A percentile compares a stretch with the other conserved stretches of the same genome.
Evolutionary conservation across 1,140 invertebrate genomes (phyloP).

Genomic region (Drusus annulatus): DNA sequence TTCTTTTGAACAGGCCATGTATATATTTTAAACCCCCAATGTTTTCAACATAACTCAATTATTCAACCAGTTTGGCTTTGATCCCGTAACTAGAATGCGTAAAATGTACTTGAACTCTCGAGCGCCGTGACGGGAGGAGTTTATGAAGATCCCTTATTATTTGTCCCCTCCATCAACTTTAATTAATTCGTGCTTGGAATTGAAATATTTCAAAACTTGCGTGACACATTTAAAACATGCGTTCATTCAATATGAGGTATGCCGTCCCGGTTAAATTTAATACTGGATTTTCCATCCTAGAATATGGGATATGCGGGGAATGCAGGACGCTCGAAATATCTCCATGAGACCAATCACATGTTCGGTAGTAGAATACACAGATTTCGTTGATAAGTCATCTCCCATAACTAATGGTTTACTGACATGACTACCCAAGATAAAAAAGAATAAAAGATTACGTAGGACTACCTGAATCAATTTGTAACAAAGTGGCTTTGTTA

Average conservation of each 20-base stretch:
- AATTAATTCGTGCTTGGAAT: not conserved
- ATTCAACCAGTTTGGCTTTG: no score
- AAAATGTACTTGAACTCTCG: no score
- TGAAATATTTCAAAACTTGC: conserved; percentile 23
- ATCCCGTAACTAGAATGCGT: no score
- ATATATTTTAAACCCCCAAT: no score
- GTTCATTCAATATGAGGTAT: not conserved
- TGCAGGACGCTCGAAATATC: conserved; percentile 15
- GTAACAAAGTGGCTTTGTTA: not conserved
- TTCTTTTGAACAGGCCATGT: no score
- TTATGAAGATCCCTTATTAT: no score
- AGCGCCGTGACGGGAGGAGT: no score
- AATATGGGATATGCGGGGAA: conserved; percentile 13
- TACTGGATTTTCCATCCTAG: not conserved
- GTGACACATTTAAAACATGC: conserved; percentile 26
- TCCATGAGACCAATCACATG: conserved; percentile 26
- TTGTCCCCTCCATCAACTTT: no score
- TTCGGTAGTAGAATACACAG: conserved; percentile 23
- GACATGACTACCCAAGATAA: conserved; percentile 21
- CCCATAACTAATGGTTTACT: conserved; percentile 23
- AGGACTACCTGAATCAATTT: conserved; percentile 23
- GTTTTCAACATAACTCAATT: no score
- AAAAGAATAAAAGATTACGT: conserved; percentile 1
- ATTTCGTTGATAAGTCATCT: conserved; percentile 19
- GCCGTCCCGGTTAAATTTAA: not conserved